A percentile compares a stretch with the other conserved stretches of the same genome.
These are phyloP conservation scores for Melitaea athalia DNA, from an alignment of 2,888 invertebrate genomes.

Conservation along the genomic window DNA sequence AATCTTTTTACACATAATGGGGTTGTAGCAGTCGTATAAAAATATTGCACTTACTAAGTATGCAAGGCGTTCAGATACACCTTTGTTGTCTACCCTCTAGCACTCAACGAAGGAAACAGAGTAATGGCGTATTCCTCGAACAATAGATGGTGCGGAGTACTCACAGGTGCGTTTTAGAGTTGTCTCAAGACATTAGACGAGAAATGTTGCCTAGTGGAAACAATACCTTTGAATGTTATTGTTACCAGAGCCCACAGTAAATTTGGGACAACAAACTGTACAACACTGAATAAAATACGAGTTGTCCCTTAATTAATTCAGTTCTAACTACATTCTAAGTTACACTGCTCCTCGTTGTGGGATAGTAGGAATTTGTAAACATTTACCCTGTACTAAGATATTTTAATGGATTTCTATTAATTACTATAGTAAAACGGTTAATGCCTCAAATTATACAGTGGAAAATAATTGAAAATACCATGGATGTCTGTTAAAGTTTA, in stretches of 20 bases:
- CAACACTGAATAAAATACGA: constrained; percentile 49
- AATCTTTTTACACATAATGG: neutral
- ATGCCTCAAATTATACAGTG: neutral
- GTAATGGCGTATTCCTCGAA: constrained; percentile 48
- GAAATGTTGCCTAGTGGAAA: constrained; percentile 49
- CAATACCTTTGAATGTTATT: constrained; percentile 48
- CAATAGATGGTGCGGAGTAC: constrained; percentile 33
- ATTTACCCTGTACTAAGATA: neutral
- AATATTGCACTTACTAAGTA: constrained; percentile 19
- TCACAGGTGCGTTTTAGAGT: constrained; percentile 48
- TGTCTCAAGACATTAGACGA: constrained; percentile 53
- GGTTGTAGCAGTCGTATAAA: neutral
- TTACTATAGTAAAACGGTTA: neutral
- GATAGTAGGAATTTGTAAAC: constrained; percentile 13
- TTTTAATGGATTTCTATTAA: constrained; percentile 5
- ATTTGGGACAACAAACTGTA: constrained; percentile 40
- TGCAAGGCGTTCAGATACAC: constrained; percentile 22
- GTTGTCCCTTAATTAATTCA: constrained; percentile 48
- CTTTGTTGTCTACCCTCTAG: constrained; percentile 22
- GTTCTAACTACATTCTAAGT: constrained; percentile 36
- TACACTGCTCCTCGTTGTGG: constrained; percentile 21
- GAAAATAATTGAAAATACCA: neutral
- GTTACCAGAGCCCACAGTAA: constrained; percentile 42
- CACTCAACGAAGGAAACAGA: constrained; percentile 23
- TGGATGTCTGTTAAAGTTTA: neutral